Base-by-base conservation (phyloP, 2,113 vertebrate species). In the Symphodus melops region DNA sequence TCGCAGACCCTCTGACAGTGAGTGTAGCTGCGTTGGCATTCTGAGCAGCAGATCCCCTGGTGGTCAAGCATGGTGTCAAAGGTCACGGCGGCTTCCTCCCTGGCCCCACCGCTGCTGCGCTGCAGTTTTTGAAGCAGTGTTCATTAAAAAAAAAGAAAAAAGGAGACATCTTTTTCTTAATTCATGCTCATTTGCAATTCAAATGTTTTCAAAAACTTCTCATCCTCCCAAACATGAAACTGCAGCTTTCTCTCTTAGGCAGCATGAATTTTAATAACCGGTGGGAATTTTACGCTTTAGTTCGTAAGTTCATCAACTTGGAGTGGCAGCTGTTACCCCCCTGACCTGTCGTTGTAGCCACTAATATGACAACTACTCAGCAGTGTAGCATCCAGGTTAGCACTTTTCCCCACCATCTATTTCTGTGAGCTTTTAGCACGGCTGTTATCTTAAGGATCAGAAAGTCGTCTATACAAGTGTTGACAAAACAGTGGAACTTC, bases 21-120 rank as follows among this genome's bases (percentile, higher is more conserved):
- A 0, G 95, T 96, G 90, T 98, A 96, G 63, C 96, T 94, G 48
- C 97, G 94, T 17, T 95, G 93, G 69, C 98, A 98, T 63, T 97
- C 97, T 0, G 95, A 92, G 71, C 97, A 98, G 92, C 97, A 98
- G 87, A 98, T 94, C 0, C 98, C 98, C 41, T 93, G 93, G 58
- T 98, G 97, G 83, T 99, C 98, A 90, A 99, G 91, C 93, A 96
- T 96, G 59, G 96, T 94, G 94, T 98, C 97, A 72, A 97, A 98
- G 77, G 95, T 95, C 96, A 97, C 91, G 61, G 90, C 51, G 25
- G 92, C 92, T 75, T 95, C 95, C 3, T 96, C 95, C 56, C 82
- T 74, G 85, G 95, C 94, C 64, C 88, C 87, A 76, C 61, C 48
- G 48, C 16, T 44, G 37, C 82, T 84, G 69, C 94, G 94, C 95